These are phyloP conservation scores for Onychomys leucogaster DNA, from an alignment of 2,797 vertebrate genomes.

Conservation along the genomic window DNA sequence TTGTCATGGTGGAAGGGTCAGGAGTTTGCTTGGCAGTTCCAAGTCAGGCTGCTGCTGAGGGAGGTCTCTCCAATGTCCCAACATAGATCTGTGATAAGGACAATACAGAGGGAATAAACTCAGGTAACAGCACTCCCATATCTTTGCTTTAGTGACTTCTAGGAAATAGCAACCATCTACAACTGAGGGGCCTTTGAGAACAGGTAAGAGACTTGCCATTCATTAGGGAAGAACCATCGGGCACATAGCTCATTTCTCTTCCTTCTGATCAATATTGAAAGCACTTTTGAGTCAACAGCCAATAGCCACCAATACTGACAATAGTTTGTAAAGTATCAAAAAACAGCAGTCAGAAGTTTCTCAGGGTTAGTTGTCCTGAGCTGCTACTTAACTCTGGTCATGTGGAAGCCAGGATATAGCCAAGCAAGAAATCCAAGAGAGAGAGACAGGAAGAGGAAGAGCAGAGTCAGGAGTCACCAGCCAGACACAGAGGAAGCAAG, in stretches of 20 bases:
- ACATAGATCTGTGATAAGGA: neutral
- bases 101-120: neutral
- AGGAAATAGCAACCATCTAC: neutral
- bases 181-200: neutral
- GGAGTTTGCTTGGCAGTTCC: neutral
- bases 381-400: neutral
- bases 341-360: neutral
- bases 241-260: neutral
- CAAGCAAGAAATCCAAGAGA: no score
- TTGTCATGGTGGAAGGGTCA: neutral
- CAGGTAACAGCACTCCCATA: neutral
- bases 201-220: neutral
- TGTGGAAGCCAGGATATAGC: no score
- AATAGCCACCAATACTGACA: neutral
- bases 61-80: neutral
- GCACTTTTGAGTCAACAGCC: neutral
- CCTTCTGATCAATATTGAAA: neutral
- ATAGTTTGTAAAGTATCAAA: neutral
- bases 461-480: no score
- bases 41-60: neutral
- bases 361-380: neutral
- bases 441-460: no score
- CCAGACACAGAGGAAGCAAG: no score
- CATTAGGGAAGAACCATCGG: rapidly evolving
- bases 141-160: neutral